Conservation (phyloP, 2,797 vertebrate species). For the Lycodopsis pacificus region DNA sequence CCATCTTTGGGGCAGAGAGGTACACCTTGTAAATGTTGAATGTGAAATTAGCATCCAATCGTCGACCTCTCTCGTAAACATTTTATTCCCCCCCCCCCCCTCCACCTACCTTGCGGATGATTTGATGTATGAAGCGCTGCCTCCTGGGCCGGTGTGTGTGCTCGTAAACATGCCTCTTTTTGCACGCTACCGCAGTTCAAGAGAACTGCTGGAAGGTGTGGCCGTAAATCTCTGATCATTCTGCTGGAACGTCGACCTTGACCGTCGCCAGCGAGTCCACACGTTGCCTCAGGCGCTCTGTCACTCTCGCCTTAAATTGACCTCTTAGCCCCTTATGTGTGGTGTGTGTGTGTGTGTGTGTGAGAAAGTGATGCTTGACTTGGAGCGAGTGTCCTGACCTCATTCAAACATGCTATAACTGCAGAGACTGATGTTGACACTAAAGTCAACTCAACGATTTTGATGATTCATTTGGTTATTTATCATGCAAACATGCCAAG, state of each 20-base stretch:
- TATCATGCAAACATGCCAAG: not conserved
- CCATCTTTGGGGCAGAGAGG: constrained; percentile 50
- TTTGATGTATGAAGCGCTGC: constrained; percentile 52
- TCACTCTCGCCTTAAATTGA: constrained; percentile 46
- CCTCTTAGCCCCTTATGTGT: constrained; percentile 25
- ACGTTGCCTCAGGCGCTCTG: constrained; percentile 38
- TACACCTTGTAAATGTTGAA: constrained; percentile 74
- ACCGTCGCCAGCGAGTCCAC: constrained; percentile 58
- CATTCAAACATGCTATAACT: not conserved
- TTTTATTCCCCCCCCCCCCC: constrained; percentile 53
- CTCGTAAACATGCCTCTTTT: constrained; percentile 71
- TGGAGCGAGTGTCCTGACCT: not conserved
- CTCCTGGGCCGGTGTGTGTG: constrained; percentile 44
- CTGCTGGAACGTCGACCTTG: constrained; percentile 67
- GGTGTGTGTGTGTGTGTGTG: constrained; percentile 7
- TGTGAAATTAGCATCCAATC: constrained; percentile 78
- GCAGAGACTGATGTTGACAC: not conserved
- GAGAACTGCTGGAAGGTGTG: constrained; percentile 43
- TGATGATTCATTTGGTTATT: not conserved
- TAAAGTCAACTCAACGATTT: not conserved
- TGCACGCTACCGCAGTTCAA: constrained; percentile 52
- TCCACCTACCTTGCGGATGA: constrained; percentile 20
- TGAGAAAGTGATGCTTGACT: constrained; percentile 24
- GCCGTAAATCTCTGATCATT: constrained; percentile 70
- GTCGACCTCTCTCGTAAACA: constrained; percentile 70